A percentile compares a stretch with the other conserved stretches of the same genome.
Conservation (phyloP, 2,797 vertebrate genomes). For the Characodon lateralis region DNA sequence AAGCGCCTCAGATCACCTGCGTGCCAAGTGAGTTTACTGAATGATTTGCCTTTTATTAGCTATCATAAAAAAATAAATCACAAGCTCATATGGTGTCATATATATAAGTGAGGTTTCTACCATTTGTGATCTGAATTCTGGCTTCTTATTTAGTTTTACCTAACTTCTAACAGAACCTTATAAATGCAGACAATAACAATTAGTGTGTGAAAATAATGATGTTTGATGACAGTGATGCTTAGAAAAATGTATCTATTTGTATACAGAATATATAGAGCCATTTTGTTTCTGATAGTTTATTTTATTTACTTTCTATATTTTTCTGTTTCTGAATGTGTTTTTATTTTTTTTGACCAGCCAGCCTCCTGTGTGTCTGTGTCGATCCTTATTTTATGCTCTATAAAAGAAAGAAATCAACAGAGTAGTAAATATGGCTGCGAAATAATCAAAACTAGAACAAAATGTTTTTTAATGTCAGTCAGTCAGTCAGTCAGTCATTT, state of each 20-base stretch:
- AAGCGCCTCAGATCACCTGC: conserved; percentile 85
- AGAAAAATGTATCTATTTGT: not conserved
- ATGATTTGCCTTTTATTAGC: not conserved
- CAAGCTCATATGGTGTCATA: not conserved
- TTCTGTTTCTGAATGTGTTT: no score
- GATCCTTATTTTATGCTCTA: no score
- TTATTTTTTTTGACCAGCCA: no score
- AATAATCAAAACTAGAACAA: no score
- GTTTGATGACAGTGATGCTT: not conserved
- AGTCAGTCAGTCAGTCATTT: no score
- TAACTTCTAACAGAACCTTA: not conserved
- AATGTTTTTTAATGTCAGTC: no score
- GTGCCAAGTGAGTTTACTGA: conserved; percentile 53
- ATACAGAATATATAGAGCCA: not conserved
- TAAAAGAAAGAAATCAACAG: no score
- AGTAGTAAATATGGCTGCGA: no score
- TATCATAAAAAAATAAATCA: not conserved
- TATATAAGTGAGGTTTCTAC: not conserved
- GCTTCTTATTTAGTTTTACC: not conserved
- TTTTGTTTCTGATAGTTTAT: not conserved
- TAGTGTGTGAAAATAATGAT: not conserved
- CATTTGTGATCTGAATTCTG: not conserved
- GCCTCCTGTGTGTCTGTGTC: no score
- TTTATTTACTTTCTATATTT: not conserved
- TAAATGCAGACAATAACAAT: not conserved